Percentiles rank a stretch among this genome's conserved stretches.
Evolutionary conservation across 2,113 vertebrate genomes (phyloP).

Genomic region (Rattus norvegicus): DNA sequence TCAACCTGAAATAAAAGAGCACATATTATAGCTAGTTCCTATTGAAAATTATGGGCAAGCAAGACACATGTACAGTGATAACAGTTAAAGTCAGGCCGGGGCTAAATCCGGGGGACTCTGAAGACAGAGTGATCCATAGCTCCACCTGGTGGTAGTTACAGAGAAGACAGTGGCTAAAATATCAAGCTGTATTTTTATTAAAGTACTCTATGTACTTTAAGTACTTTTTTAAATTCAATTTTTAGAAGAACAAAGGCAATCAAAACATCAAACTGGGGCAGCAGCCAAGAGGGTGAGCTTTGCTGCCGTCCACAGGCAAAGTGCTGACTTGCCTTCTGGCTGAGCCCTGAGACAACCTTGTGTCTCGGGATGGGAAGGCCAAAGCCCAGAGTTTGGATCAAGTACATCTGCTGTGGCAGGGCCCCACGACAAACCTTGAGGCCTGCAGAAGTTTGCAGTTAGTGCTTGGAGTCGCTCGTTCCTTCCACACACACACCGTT

Average conservation of each 20-base stretch:
- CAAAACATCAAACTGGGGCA: constrained; percentile 23
- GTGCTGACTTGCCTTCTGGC: constrained; percentile 42
- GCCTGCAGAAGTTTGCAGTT: not conserved
- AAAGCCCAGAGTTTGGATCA: not conserved
- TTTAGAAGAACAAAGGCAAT: not conserved
- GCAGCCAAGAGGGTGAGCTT: not conserved
- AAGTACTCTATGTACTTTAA: not conserved
- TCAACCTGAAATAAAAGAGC: not conserved
- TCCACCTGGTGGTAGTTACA: not conserved
- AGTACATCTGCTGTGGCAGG: not conserved
- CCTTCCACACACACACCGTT: not conserved
- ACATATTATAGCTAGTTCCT: not conserved
- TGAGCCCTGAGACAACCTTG: constrained; percentile 1
- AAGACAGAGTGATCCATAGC: no score
- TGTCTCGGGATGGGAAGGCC: not conserved
- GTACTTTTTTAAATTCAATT: not conserved
- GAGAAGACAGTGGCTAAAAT: not conserved
- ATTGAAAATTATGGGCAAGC: not conserved
- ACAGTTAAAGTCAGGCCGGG: not conserved
- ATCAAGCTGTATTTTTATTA: not conserved
- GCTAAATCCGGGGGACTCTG: not conserved
- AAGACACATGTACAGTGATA: not conserved
- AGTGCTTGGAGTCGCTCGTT: not conserved
- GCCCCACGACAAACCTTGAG: not conserved
- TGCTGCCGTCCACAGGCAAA: constrained; percentile 24